phyloP scores from a whole-genome alignment of 2,113 vertebrate species.

The Aegotheles bennettii region DNA sequence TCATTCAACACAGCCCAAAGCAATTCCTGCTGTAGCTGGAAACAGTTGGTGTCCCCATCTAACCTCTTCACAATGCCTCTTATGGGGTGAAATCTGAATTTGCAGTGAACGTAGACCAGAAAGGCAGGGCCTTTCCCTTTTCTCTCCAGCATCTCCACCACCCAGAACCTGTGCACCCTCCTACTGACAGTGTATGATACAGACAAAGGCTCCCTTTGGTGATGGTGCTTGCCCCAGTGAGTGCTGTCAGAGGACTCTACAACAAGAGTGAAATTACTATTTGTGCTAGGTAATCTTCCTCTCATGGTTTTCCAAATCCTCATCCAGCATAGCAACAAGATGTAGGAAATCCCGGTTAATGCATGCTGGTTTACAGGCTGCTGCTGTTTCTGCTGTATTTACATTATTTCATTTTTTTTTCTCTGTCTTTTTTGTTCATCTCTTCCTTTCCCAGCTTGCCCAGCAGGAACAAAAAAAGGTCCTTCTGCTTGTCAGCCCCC shows the following conservation, averaged over 20 bases:
- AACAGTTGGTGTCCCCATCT: slow-evolving; percentile 11
- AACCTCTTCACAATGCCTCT: not conserved
- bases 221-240: not conserved
- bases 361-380: not conserved
- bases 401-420: not conserved
- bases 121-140: not conserved
- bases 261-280: not conserved
- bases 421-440: not conserved
- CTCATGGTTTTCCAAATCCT: not conserved
- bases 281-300: not conserved
- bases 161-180: not conserved
- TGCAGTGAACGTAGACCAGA: not conserved
- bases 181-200: not conserved
- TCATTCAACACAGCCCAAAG: slow-evolving; percentile 18
- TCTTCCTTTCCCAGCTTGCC: not conserved
- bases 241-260: not conserved
- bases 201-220: not conserved
- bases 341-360: not conserved
- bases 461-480: not conserved
- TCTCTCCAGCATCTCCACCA: not conserved
- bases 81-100: not conserved
- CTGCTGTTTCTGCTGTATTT: not conserved
- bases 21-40: not conserved
- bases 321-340: not conserved
- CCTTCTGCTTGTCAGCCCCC: not conserved